A percentile compares a stretch with the other conserved stretches of the same genome.
These are phyloP conservation scores for Macquaria australasica DNA, from an alignment of 2,113 vertebrate genomes.

Conservation along the genomic window DNA sequence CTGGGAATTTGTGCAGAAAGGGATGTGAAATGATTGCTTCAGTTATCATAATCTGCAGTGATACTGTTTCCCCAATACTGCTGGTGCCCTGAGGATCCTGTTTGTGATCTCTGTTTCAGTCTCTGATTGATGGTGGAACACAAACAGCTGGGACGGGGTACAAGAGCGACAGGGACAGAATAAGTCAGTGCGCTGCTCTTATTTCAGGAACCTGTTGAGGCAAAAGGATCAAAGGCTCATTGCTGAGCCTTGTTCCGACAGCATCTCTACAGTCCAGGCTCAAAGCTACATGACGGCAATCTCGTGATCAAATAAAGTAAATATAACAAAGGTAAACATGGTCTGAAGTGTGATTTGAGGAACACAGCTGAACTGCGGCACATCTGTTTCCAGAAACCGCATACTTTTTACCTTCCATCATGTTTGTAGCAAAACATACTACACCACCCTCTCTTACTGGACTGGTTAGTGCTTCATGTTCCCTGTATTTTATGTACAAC, in stretches of 20 bases:
- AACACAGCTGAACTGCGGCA: constrained; percentile 1
- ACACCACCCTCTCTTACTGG: neutral
- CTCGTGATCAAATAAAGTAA: neutral
- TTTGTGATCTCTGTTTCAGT: neutral
- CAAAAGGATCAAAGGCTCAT: constrained; percentile 29
- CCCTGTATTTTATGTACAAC: neutral
- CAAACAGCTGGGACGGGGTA: constrained; percentile 22
- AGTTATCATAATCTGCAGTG: no score
- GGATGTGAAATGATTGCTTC: neutral
- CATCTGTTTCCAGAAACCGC: constrained; percentile 2
- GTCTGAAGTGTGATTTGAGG: neutral
- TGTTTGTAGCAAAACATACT: neutral
- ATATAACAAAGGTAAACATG: neutral
- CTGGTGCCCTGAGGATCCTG: neutral
- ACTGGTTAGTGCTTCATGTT: neutral
- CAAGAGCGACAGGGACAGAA: neutral
- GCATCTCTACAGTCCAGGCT: neutral
- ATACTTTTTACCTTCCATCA: neutral
- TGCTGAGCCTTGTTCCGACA: neutral
- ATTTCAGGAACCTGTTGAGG: neutral
- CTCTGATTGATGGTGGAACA: constrained; percentile 4
- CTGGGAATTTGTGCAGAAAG: neutral
- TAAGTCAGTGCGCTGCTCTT: neutral
- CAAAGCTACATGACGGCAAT: neutral
- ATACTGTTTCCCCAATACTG: neutral